Evolutionary conservation across 2,888 invertebrate genomes (phyloP).

Genomic region (Atethmia centrago): DNA sequence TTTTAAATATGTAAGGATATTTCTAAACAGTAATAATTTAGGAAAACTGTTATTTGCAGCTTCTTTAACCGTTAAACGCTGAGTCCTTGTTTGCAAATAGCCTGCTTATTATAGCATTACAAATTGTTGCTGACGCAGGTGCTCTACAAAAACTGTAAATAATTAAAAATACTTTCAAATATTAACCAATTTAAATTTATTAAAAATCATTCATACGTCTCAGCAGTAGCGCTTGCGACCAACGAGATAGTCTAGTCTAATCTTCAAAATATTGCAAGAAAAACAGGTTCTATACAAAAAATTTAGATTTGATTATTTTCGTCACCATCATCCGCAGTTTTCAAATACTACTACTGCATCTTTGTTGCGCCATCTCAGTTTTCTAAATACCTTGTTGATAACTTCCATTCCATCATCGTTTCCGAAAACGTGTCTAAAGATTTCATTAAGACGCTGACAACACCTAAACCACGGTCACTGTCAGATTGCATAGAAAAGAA

Average conservation of each 20-base stretch:
- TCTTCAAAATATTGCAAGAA: conserved; percentile 4
- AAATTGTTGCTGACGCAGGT: background rate
- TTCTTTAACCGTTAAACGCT: background rate
- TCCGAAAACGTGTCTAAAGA: background rate
- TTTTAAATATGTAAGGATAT: too few relatives aligned
- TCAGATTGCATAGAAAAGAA: too few relatives aligned
- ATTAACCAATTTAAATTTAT: background rate
- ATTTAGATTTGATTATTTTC: conserved; percentile 23
- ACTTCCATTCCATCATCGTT: background rate
- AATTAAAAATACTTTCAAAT: background rate
- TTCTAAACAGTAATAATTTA: background rate
- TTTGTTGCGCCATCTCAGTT: background rate
- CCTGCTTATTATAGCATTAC: background rate
- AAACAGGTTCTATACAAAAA: background rate
- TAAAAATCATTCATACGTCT: background rate
- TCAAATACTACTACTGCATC: background rate
- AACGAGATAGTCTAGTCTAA: too few relatives aligned
- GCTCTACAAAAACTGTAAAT: background rate
- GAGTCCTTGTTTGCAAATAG: background rate
- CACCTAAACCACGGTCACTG: too few relatives aligned
- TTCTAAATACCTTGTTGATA: background rate
- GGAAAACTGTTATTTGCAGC: background rate
- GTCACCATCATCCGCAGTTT: background rate
- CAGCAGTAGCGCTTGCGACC: too few relatives aligned
- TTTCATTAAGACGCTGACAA: background rate